These are phyloP conservation scores for Python bivittatus DNA, from an alignment of 2,113 vertebrate genomes.

Conservation along the genomic window DNA sequence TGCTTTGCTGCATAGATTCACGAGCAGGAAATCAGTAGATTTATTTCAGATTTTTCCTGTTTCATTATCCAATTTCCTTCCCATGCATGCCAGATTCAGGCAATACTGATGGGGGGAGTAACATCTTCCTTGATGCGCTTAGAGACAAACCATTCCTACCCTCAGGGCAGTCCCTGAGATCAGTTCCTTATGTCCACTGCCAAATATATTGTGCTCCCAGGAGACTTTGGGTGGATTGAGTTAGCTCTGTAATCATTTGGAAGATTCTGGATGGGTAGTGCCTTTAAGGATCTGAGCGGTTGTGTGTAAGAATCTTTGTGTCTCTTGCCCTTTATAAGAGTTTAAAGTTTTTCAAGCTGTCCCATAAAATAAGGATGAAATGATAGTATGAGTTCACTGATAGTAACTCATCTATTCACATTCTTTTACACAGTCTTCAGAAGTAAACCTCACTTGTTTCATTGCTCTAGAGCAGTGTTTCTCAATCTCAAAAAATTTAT, in stretches of 20 bases:
- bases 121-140: background rate
- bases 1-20: background rate
- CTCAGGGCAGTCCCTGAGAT: background rate
- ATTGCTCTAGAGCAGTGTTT: background rate
- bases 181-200: background rate
- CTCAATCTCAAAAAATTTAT: background rate
- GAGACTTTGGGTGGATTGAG: background rate
- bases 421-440: background rate
- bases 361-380: background rate
- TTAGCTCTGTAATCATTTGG: background rate
- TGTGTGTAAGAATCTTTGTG: background rate
- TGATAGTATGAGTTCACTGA: background rate
- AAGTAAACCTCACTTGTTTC: background rate
- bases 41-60: background rate
- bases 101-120: background rate
- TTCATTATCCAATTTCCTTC: slow-evolving; percentile 26
- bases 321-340: background rate
- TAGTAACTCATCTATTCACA: background rate
- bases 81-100: slow-evolving; percentile 16
- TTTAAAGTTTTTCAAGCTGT: background rate
- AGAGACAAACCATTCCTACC: background rate
- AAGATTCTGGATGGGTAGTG: background rate
- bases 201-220: background rate
- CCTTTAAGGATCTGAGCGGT: background rate
- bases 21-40: slow-evolving; percentile 17